Evolutionary conservation across 1,140 invertebrate species (phyloP).

Genomic region (Stratiolaelaps scimitus): DNA sequence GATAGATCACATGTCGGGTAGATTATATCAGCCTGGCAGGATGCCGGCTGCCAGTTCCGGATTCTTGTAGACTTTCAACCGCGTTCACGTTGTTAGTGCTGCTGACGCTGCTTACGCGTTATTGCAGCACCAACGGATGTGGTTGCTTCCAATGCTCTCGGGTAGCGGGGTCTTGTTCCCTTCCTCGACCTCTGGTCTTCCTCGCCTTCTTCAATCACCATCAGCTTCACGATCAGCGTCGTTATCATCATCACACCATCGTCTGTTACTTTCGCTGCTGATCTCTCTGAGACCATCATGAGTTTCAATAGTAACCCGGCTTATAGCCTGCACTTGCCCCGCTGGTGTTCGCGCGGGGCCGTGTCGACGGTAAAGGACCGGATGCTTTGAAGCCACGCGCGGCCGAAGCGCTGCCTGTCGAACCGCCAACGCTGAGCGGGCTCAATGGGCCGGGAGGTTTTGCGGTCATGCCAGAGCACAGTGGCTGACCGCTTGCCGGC

Average conservation of each 20-base stretch:
- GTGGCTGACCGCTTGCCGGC: neutral
- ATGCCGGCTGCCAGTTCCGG: too few species aligned
- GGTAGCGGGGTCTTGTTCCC: too few species aligned
- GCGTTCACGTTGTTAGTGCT: too few species aligned
- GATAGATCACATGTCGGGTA: too few species aligned
- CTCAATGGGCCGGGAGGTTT: neutral
- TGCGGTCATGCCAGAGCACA: neutral
- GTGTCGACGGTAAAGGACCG: neutral
- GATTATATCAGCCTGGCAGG: too few species aligned
- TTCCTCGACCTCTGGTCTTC: neutral
- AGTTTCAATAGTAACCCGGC: conserved; percentile 15
- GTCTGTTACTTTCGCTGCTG: neutral
- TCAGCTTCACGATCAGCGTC: neutral
- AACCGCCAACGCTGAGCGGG: neutral
- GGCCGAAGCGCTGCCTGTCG: neutral
- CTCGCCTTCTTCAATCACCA: neutral
- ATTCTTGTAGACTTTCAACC: too few species aligned
- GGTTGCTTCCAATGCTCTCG: too few species aligned
- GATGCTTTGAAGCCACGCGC: neutral
- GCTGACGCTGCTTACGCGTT: too few species aligned
- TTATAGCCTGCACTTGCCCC: conserved; percentile 8
- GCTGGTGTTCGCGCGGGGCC: conserved; percentile 8
- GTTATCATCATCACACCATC: neutral
- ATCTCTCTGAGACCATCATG: neutral
- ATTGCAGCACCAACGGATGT: too few species aligned